Base-by-base conservation (phyloP, 1,140 invertebrate species). In the Proctacanthus coquilletti region DNA sequence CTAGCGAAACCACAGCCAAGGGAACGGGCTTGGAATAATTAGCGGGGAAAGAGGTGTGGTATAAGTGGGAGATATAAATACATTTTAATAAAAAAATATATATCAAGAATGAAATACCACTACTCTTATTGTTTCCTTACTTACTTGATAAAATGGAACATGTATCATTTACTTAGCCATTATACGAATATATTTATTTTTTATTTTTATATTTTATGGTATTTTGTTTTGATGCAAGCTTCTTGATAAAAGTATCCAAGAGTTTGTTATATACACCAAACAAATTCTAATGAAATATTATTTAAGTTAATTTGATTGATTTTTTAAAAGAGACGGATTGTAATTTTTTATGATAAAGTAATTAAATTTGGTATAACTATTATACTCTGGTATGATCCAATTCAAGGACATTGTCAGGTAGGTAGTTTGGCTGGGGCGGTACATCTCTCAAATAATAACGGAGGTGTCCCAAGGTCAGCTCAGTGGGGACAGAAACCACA, bases 401-500 rank as follows among this genome's bases (percentile, higher is more conserved):
- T 68, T 64, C 65, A 68, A 74, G 64, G 70, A 75, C 72, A 74
- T 62, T 68, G 69, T 66, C 73, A 77, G n/a, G n/a, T n/a, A n/a
- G n/a, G n/a, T n/a, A n/a, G n/a, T n/a, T n/a, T n/a, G n/a, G n/a
- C n/a, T n/a, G n/a, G 77, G 75, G 77, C 74, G 74, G 77, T 74
- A 83, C 75, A 80, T 69, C 68, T 70, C 63, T 70, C 62, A 70
- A 83, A 83, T 57, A 69, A 74, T 83, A 82, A 83, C 76, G 77
- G 74, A 82, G 79, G 74, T 81, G 77, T 81, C 77, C 77, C 71
- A 81, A 80, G 78, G 74, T 64, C 64, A 74, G 76, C 77, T 82
- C 77, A 79, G 71, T 64, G 73, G 76, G 77, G 69, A 79, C 77
- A 72, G 79, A 84, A 83, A 83, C 70, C 77, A 78, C 74, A 67